A percentile compares a stretch with the other conserved stretches of the same genome.
These are phyloP conservation scores for Sinocyclocheilus maitianheensis DNA, from an alignment of 2,113 vertebrate genomes.

Conservation along the genomic window DNA sequence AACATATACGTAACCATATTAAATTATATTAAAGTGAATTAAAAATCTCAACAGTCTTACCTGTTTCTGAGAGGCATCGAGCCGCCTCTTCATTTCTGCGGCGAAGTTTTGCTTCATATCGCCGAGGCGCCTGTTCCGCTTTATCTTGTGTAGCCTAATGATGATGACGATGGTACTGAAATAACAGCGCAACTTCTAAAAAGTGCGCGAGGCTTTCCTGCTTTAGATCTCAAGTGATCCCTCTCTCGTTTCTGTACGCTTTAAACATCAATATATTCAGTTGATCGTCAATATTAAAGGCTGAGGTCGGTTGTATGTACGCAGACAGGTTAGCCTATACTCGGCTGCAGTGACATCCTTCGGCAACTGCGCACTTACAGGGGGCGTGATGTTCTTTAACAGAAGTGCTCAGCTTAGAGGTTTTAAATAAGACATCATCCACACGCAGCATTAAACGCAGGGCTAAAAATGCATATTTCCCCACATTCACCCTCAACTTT, in stretches of 20 bases:
- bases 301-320: background rate
- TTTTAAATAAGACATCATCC: slow-evolving; percentile 15
- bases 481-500: slow-evolving; percentile 78
- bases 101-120: slow-evolving; percentile 33
- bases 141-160: slow-evolving; percentile 40
- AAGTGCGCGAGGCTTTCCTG: slow-evolving; percentile 13
- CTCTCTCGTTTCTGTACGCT: background rate
- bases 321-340: background rate
- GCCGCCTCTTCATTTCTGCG: background rate
- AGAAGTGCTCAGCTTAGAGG: slow-evolving; percentile 10
- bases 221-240: background rate
- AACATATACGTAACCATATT: background rate
- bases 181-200: slow-evolving; percentile 57
- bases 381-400: slow-evolving; percentile 41
- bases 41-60: background rate
- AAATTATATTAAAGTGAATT: background rate
- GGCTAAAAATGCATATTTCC: slow-evolving; percentile 6
- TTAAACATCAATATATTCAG: background rate
- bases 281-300: background rate
- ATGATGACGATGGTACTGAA: slow-evolving; percentile 47
- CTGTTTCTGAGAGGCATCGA: background rate
- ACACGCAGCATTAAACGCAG: background rate
- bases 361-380: slow-evolving; percentile 45
- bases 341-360: slow-evolving; percentile 37
- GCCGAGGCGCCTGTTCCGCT: slow-evolving; percentile 42